Percentiles rank a stretch among this genome's conserved stretches.
These are phyloP conservation scores for Macheiramphus alcinus DNA, from an alignment of 2,113 vertebrate genomes.

Conservation along the genomic window DNA sequence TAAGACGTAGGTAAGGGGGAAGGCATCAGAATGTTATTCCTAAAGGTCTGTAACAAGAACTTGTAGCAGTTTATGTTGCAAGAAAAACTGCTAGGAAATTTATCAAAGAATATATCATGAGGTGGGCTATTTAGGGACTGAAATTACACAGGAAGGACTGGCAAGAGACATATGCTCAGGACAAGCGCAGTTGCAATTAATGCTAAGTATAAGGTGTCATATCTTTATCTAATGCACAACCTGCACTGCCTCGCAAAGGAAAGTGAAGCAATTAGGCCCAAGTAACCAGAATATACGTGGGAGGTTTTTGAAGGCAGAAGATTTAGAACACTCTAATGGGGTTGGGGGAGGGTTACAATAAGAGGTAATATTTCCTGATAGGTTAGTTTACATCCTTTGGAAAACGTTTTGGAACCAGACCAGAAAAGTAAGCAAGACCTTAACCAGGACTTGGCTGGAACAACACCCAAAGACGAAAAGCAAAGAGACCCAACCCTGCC, in stretches of 20 bases:
- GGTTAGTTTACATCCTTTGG: slow-evolving; percentile 44
- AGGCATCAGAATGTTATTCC: not conserved
- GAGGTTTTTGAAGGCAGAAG: slow-evolving; percentile 34
- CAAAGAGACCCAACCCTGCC: not conserved
- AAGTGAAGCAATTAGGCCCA: slow-evolving; percentile 54
- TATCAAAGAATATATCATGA: slow-evolving; percentile 50
- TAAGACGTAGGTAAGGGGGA: not conserved
- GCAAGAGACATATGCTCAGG: not conserved
- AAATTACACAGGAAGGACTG: slow-evolving; percentile 58
- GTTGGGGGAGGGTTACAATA: slow-evolving; percentile 14
- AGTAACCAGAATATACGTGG: slow-evolving; percentile 25
- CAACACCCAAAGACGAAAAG: not conserved
- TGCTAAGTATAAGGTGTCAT: slow-evolving; percentile 70
- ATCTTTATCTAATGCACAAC: slow-evolving; percentile 32
- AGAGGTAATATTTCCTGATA: slow-evolving; percentile 41
- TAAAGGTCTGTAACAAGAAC: slow-evolving; percentile 10
- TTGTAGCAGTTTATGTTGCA: slow-evolving; percentile 37
- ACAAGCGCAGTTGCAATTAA: slow-evolving; percentile 58
- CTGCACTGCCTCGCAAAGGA: not conserved
- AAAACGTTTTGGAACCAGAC: not conserved
- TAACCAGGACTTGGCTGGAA: not conserved
- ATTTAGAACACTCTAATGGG: slow-evolving; percentile 11
- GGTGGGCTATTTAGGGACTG: slow-evolving; percentile 59
- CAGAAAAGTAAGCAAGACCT: slow-evolving; percentile 8
- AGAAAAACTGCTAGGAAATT: slow-evolving; percentile 10